phyloP scores from a whole-genome alignment of 2,113 vertebrate species.

The Sisor rabdophorus region DNA sequence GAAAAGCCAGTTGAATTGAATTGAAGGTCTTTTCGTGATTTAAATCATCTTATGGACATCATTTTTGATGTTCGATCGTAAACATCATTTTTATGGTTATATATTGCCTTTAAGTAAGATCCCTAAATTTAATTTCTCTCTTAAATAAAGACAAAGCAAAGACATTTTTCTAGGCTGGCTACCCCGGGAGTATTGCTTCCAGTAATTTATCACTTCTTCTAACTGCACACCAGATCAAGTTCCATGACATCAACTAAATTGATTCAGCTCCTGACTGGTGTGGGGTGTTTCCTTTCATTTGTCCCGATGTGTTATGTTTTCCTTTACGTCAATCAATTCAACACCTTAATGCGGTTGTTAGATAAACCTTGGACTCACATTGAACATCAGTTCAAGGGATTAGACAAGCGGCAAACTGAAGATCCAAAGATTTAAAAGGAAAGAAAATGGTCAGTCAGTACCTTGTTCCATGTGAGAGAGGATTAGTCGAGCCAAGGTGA shows the following conservation, averaged over 20 bases:
- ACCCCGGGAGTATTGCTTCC: conserved; percentile 28
- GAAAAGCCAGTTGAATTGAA: not conserved
- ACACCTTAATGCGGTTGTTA: conserved; percentile 9
- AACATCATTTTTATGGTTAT: no score
- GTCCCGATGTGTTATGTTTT: conserved; percentile 22
- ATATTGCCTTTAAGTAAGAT: not conserved
- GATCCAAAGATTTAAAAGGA: conserved; percentile 1
- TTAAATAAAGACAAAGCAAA: conserved; percentile 27
- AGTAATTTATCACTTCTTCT: conserved; percentile 24
- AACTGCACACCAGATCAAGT: conserved; percentile 33
- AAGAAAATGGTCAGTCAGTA: conserved; percentile 44
- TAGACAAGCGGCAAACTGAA: not conserved
- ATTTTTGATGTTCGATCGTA: no score
- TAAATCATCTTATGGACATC: not conserved
- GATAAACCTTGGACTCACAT: conserved; percentile 16
- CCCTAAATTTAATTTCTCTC: conserved; percentile 3
- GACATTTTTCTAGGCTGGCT: conserved; percentile 17
- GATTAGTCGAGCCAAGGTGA: conserved; percentile 63
- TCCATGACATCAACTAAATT: conserved; percentile 14
- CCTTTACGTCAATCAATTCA: conserved; percentile 22
- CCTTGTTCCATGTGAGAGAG: conserved; percentile 70
- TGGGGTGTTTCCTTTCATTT: conserved; percentile 30
- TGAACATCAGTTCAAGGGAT: not conserved
- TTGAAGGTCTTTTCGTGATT: not conserved
- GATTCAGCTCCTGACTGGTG: conserved; percentile 17